phyloP scores from a whole-genome alignment of 2,797 vertebrate genomes.

The Sebastes miniatus region DNA sequence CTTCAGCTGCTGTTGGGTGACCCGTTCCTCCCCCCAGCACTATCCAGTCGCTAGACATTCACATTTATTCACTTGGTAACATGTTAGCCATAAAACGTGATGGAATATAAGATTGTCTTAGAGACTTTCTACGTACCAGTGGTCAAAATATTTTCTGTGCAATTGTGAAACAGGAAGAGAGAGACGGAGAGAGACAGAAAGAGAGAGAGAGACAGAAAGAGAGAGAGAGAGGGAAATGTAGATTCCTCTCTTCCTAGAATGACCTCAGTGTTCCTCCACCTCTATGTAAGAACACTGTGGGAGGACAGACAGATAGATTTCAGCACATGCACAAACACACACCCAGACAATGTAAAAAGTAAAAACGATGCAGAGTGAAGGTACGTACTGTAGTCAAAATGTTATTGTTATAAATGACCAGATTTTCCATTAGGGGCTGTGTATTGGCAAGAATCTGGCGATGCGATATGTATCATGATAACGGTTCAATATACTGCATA shows the following conservation, averaged over 20 bases:
- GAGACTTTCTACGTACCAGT: background rate
- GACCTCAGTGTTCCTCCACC: slow-evolving; percentile 32
- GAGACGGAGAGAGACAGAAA: background rate
- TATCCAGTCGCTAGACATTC: background rate
- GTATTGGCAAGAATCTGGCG: too few species aligned
- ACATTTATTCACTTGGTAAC: background rate
- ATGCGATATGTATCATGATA: too few species aligned
- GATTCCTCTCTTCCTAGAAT: slow-evolving; percentile 5
- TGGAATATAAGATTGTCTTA: background rate
- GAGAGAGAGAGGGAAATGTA: background rate
- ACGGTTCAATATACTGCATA: too few species aligned
- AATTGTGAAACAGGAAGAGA: background rate
- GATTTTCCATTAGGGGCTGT: background rate
- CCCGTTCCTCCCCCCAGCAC: background rate
- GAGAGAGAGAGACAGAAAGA: background rate
- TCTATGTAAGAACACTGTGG: slow-evolving; percentile 32
- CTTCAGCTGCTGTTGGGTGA: background rate
- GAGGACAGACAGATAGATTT: slow-evolving; percentile 35
- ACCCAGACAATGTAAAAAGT: background rate
- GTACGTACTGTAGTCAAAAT: background rate
- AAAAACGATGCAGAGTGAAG: background rate
- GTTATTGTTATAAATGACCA: background rate
- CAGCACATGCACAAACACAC: background rate
- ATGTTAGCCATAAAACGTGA: background rate
- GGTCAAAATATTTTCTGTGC: background rate